Evolutionary conservation across 2,113 vertebrate species (phyloP).

Genomic region (Megaceryle maxima): DNA sequence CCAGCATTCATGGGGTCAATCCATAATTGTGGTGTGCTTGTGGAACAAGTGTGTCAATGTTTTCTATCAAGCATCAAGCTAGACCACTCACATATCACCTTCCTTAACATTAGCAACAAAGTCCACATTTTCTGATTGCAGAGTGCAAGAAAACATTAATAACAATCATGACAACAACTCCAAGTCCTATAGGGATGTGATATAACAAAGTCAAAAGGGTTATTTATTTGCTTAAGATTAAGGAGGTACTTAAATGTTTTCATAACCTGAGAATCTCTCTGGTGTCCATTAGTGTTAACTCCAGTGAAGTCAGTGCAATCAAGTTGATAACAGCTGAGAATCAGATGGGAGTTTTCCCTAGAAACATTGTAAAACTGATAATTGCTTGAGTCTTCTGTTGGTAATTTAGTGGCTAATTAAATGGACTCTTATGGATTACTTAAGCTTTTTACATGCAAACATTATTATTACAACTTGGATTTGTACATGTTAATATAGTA

Average conservation of each 20-base stretch:
- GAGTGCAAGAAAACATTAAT: background rate
- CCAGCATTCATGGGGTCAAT: background rate
- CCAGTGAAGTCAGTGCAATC: background rate
- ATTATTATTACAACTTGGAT: background rate
- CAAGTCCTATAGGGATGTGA: background rate
- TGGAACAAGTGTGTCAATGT: background rate
- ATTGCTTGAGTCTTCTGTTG: background rate
- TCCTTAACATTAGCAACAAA: background rate
- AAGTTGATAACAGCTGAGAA: background rate
- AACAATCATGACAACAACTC: background rate
- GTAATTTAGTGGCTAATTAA: conserved; percentile 30
- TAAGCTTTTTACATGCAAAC: background rate
- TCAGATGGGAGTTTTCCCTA: background rate
- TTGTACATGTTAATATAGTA: background rate
- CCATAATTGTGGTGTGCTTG: background rate
- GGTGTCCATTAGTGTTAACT: background rate
- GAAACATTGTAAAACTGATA: conserved; percentile 6
- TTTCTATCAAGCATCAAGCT: fast-evolving
- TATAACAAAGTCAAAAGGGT: background rate
- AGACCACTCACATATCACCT: background rate
- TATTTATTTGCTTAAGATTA: background rate
- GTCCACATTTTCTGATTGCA: background rate
- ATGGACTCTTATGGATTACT: background rate
- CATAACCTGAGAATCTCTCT: background rate
- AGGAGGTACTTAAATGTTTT: background rate